Percentiles rank a stretch among this genome's conserved stretches.
phyloP scores from a whole-genome alignment of 1,140 invertebrate species.

The Wiebesia pumilae region DNA sequence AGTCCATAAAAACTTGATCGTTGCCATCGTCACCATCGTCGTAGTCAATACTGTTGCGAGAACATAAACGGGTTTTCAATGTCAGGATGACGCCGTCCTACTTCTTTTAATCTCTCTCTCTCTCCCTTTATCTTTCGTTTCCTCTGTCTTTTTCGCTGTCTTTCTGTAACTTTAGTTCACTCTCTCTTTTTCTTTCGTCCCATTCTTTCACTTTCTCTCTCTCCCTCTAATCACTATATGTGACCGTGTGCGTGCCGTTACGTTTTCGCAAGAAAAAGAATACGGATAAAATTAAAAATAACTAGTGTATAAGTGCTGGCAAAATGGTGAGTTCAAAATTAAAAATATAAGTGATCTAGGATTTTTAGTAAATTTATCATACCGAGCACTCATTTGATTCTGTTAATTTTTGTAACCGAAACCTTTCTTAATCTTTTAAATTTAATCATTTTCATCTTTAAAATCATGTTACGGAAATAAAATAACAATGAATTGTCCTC shows the following conservation, averaged over 20 bases:
- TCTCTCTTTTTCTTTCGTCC: constrained; percentile 12
- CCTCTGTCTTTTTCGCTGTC: too few species aligned
- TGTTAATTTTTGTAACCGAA: neutral
- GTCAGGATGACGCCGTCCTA: constrained; percentile 29
- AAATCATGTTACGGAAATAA: neutral
- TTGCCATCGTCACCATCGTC: constrained; percentile 9
- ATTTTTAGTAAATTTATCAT: constrained; percentile 23
- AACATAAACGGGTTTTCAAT: constrained; percentile 32
- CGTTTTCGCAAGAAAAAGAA: constrained; percentile 9
- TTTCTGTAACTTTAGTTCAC: too few species aligned
- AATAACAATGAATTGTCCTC: neutral
- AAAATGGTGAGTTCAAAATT: neutral
- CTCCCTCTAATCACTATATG: neutral
- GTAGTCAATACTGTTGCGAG: neutral
- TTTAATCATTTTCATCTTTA: neutral
- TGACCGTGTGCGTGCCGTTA: neutral
- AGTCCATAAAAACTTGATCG: neutral
- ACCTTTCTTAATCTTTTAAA: neutral
- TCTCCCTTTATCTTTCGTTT: too few species aligned
- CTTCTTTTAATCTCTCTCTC: constrained; percentile 15
- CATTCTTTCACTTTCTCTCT: neutral
- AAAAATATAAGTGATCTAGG: neutral
- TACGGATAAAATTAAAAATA: neutral
- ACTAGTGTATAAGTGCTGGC: neutral
- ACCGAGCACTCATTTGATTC: neutral